These are phyloP conservation scores for Octopus sinensis DNA, from an alignment of 1,140 invertebrate species.

Conservation along the genomic window DNA sequence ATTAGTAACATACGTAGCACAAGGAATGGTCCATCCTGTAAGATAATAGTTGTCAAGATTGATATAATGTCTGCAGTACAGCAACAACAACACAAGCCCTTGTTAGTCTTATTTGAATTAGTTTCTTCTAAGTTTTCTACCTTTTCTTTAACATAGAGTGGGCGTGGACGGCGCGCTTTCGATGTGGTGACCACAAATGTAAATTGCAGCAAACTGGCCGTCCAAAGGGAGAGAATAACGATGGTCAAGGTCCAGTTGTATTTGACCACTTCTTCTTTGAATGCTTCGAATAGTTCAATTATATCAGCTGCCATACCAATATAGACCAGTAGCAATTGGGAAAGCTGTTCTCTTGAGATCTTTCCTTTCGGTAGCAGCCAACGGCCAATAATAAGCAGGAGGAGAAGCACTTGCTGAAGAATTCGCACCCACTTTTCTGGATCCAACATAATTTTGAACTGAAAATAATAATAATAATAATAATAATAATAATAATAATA, in stretches of 20 bases:
- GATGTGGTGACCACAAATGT: conserved; percentile 82
- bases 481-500: too few relatives aligned
- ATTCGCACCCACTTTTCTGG: conserved; percentile 70
- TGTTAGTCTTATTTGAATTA: not conserved
- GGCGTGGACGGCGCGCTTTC: conserved; percentile 60
- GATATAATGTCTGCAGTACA: conserved; percentile 73
- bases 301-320: conserved; percentile 83
- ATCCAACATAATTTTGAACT: conserved; percentile 20
- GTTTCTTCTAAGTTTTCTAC: not conserved
- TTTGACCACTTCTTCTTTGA: conserved; percentile 35
- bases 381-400: conserved; percentile 79
- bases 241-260: conserved; percentile 30
- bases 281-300: conserved; percentile 79
- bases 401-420: conserved; percentile 83
- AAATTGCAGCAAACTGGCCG: conserved; percentile 85
- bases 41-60: conserved; percentile 56
- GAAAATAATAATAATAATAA: too few relatives aligned
- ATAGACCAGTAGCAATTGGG: conserved; percentile 77
- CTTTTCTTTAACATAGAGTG: conserved; percentile 8
- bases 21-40: conserved; percentile 77
- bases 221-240: conserved; percentile 51
- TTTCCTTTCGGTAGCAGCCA: conserved; percentile 88
- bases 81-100: conserved; percentile 15
- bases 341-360: conserved; percentile 82
- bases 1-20: conserved; percentile 78